These are phyloP conservation scores for Melanaphis sacchari DNA, from an alignment of 1,140 invertebrate species.

Conservation along the genomic window DNA sequence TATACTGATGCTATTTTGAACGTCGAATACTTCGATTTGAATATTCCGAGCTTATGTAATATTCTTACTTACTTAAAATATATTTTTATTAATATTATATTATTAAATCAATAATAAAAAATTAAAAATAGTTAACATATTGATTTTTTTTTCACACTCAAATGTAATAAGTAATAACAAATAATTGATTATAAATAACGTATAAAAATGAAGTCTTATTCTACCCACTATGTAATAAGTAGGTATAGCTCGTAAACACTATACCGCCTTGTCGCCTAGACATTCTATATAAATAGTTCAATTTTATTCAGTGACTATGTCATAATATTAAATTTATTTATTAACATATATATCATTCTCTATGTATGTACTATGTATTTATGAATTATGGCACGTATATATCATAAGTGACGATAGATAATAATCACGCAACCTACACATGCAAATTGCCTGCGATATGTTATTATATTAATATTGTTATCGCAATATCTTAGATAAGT, in stretches of 20 bases:
- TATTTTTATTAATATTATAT: neutral
- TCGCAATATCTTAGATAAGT: neutral
- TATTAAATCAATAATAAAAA: neutral
- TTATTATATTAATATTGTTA: neutral
- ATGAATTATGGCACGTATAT: conserved; percentile 3
- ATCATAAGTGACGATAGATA: neutral
- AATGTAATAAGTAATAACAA: neutral
- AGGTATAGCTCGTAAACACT: too few relatives aligned
- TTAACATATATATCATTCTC: neutral
- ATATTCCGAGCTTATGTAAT: neutral
- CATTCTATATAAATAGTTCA: neutral
- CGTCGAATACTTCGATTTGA: too few relatives aligned
- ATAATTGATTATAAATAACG: neutral
- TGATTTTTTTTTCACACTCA: neutral
- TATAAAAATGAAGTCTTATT: too few relatives aligned
- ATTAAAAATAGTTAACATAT: neutral
- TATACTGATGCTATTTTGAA: too few relatives aligned
- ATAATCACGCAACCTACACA: neutral
- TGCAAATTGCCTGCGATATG: neutral
- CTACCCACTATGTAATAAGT: too few relatives aligned
- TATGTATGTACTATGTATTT: neutral
- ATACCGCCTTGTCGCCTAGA: neutral
- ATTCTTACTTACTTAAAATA: neutral
- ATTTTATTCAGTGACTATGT: neutral
- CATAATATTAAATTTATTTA: neutral